Base-by-base conservation (phyloP, 2,888 invertebrate genomes). In the Calameuta pallipes region DNA sequence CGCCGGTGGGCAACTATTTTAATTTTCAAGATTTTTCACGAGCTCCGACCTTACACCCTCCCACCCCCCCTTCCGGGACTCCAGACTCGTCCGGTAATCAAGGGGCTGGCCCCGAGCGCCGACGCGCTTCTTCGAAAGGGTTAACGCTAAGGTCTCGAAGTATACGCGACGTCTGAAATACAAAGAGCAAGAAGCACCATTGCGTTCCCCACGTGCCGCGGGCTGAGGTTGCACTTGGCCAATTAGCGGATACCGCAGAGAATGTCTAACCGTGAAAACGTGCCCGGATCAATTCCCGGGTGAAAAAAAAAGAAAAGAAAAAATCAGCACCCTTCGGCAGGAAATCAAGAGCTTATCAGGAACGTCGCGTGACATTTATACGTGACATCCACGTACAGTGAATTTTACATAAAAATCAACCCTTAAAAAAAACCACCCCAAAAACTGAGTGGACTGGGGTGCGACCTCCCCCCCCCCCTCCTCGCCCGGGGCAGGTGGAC, bases 241-340 rank as follows among this genome's bases (percentile, higher is more conserved):
- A 86, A 87, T 86, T 86, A 85, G 83, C 79, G 82, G 81, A 85
- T 85, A 85, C 82, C 85, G 82, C 82, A 80, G 78, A 82, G 81
- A 83, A 84, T 23, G 56, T 56, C 23, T 9, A 56, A 56, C 9
- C 56, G 56, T 56, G 56, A 56, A 56, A 56, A 56, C 56, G 56
- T 56, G 1, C 56, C 56, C 23, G 56, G 23, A 56, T 56, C 23
- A 2, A 23, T 56, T 56, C 9, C 15, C 56, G 9, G 56, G 13
- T 1, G 4, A 1, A 4, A 4, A 37, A 37, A 13, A 37, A 37
- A 13, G 1, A 15, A 2, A 4, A 41, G 33, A 33, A 33, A 4
- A 2, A 41, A 56, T 23, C 12, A n/a, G 1, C 4, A 41, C 41
- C 56, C 23, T 9, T 9, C 0, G 56, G 9, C 56, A 2, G 56